Conservation (phyloP, 2,888 invertebrate species). For the Drosophila nigricruria region DNA sequence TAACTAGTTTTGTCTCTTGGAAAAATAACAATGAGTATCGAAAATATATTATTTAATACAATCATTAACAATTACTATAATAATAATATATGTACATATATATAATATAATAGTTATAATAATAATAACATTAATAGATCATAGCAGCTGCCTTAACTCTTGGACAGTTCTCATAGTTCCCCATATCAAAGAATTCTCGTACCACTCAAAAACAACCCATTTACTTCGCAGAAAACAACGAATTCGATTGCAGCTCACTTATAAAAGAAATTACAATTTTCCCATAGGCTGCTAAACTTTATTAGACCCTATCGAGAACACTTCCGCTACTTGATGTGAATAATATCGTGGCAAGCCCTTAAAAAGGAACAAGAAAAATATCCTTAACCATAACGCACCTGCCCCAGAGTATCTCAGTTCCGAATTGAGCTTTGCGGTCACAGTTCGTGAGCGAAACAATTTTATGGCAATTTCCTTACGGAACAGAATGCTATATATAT, state of each 20-base stretch:
- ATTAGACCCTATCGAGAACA: conserved; percentile 46
- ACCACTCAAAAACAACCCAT: neutral
- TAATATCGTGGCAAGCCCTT: conserved; percentile 27
- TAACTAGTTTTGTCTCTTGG: neutral
- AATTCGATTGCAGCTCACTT: conserved; percentile 4
- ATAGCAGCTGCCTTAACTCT: neutral
- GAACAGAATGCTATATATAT: conserved; percentile 20
- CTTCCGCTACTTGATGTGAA: conserved; percentile 38
- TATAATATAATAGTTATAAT: neutral
- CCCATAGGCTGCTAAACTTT: conserved; percentile 38
- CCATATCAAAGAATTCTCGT: neutral
- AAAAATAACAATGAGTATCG: neutral
- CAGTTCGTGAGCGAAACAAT: conserved; percentile 73
- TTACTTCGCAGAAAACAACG: neutral
- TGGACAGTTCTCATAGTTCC: neutral
- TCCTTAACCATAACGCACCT: conserved; percentile 68
- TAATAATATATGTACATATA: too few relatives aligned
- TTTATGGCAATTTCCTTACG: conserved; percentile 77
- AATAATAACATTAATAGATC: neutral
- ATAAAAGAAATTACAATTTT: conserved; percentile 22
- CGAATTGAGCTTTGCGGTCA: conserved; percentile 68
- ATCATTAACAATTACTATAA: neutral
- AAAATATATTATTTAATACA: too few relatives aligned
- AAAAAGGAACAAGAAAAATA: conserved; percentile 14
- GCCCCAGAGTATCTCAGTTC: conserved; percentile 53